phyloP scores from a whole-genome alignment of 2,888 invertebrate species.

The Pristionchus fissidentatus region DNA sequence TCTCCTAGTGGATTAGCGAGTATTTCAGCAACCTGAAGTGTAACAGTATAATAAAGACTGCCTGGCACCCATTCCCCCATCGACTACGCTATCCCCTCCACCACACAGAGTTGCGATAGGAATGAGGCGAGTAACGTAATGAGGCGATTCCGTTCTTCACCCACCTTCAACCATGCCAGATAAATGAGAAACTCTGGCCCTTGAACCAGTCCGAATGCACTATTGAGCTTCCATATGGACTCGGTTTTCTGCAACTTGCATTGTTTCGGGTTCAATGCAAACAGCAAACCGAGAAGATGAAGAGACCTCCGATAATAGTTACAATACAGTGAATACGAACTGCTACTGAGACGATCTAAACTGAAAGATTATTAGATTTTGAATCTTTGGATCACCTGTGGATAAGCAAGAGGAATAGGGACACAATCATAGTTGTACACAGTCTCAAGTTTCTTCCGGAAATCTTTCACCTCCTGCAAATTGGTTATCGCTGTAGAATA shows the following conservation, averaged over 20 bases:
- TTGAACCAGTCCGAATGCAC: not conserved
- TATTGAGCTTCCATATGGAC: not conserved
- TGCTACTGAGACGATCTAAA: constrained; percentile 37
- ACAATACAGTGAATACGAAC: not conserved
- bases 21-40: constrained; percentile 17
- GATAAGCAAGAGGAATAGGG: constrained; percentile 40
- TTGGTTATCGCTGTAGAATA: not conserved
- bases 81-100: no score
- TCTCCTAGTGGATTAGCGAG: constrained; percentile 24
- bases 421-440: constrained; percentile 41
- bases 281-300: not conserved
- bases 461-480: constrained; percentile 32
- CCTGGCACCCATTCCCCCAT: no score
- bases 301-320: not conserved
- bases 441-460: constrained; percentile 6
- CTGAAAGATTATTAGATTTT: no score
- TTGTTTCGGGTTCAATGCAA: no score
- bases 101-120: no score
- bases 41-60: not conserved
- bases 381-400: not conserved
- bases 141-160: not conserved
- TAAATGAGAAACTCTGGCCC: not conserved
- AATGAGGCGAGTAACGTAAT: no score
- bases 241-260: not conserved
- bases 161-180: constrained; percentile 43